phyloP scores from a whole-genome alignment of 2,113 vertebrate genomes.

The Calidris pugnax region DNA sequence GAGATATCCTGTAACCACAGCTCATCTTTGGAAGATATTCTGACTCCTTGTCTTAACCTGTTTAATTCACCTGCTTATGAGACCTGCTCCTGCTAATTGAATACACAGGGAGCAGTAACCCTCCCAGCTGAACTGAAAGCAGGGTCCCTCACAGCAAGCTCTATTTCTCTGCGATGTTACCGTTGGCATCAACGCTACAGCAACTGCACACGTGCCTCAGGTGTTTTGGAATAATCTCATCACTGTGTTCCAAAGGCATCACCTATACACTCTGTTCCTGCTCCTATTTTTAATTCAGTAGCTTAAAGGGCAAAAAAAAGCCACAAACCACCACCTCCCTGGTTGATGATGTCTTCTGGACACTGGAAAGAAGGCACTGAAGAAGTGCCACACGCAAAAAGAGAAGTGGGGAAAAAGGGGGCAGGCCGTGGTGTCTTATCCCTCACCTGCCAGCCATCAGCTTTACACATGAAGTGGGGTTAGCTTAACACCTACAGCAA shows the following conservation, averaged over 20 bases:
- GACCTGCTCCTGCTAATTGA: not conserved
- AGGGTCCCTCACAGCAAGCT: not conserved
- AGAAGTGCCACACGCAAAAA: not conserved
- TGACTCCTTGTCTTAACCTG: not conserved
- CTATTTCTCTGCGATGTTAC: not conserved
- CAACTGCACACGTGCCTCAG: not conserved
- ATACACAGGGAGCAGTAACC: fast-evolving
- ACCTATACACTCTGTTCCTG: not conserved
- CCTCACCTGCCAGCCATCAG: not conserved
- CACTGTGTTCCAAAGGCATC: not conserved
- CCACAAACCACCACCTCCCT: fast-evolving
- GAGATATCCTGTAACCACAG: not conserved
- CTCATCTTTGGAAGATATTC: not conserved
- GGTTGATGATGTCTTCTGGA: not conserved
- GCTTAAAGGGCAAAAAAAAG: not conserved
- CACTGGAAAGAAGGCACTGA: not conserved
- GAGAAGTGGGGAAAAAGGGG: not conserved
- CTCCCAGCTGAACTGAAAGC: not conserved
- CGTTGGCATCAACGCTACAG: not conserved
- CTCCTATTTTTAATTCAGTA: not conserved
- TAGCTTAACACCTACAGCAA: not conserved
- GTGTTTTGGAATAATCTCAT: not conserved
- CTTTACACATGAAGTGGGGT: fast-evolving
- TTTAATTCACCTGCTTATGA: not conserved
- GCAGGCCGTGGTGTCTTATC: fast-evolving